A percentile compares a stretch with the other conserved stretches of the same genome.
phyloP scores from a whole-genome alignment of 2,888 invertebrate species.

The Ctenicera cuprea region DNA sequence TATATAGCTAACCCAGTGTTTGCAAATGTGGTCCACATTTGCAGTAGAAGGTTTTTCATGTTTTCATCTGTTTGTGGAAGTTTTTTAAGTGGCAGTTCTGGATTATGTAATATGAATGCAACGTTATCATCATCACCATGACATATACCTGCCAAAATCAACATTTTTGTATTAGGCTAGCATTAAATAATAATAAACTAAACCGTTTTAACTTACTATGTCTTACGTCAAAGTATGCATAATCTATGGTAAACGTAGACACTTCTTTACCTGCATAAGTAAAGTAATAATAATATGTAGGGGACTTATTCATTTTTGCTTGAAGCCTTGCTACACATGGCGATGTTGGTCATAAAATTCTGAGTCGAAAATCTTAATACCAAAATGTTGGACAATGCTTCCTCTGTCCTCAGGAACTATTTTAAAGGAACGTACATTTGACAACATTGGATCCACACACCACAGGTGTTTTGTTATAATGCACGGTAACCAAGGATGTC shows the following conservation, averaged over 20 bases:
- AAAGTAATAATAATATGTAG: constrained; percentile 78
- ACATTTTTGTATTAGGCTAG: background rate
- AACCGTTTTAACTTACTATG: constrained; percentile 31
- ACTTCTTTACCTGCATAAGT: constrained; percentile 64
- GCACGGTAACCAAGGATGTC: too few relatives aligned
- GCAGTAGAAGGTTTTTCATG: constrained; percentile 73
- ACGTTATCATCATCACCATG: constrained; percentile 76
- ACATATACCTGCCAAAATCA: constrained; percentile 68
- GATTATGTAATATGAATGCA: constrained; percentile 69
- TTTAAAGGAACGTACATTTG: too few relatives aligned
- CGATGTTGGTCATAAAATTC: too few relatives aligned
- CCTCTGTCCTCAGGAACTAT: too few relatives aligned
- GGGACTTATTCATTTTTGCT: constrained; percentile 74
- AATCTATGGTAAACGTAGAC: constrained; percentile 15
- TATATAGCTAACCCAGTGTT: constrained; percentile 72
- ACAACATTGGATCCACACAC: too few relatives aligned
- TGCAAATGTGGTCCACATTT: constrained; percentile 74
- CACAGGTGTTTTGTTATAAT: too few relatives aligned
- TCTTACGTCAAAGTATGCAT: background rate
- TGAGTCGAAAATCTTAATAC: too few relatives aligned
- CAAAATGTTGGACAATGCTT: too few relatives aligned
- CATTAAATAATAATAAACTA: background rate
- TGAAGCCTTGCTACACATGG: constrained; percentile 77
- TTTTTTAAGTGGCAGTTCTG: constrained; percentile 63
- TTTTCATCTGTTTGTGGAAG: constrained; percentile 68